phyloP scores from a whole-genome alignment of 2,797 vertebrate genomes.

The Oreochromis grahami region DNA sequence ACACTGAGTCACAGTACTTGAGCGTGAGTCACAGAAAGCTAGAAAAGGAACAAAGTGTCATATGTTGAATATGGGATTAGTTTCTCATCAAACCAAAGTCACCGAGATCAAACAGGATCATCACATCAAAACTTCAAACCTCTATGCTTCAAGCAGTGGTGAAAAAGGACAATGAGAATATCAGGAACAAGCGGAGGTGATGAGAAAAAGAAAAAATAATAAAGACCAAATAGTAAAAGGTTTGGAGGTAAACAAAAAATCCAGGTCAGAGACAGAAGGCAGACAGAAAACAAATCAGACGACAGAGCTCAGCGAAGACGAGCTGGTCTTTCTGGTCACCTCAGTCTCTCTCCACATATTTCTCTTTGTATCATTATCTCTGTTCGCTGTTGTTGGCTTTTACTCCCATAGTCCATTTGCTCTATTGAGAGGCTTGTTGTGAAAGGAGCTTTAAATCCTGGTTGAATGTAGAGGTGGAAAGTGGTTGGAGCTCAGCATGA shows the following conservation, averaged over 20 bases:
- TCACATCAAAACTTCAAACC: neutral
- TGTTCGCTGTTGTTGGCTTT: conserved; percentile 3
- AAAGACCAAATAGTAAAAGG: neutral
- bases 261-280: neutral
- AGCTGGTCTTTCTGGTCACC: neutral
- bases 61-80: neutral
- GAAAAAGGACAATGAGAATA: neutral
- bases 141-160: neutral
- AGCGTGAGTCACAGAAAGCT: neutral
- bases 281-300: conserved; percentile 7
- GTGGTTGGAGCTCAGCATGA: neutral
- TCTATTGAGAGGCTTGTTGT: conserved; percentile 26
- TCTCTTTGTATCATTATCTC: neutral
- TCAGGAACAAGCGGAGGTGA: neutral
- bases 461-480: conserved; percentile 36
- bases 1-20: neutral
- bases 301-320: neutral
- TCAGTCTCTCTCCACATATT: neutral
- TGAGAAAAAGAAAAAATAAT: neutral
- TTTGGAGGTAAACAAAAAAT: neutral
- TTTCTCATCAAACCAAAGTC: neutral
- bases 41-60: neutral
- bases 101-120: neutral
- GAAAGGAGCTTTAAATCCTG: conserved; percentile 20
- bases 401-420: conserved; percentile 23